Evolutionary conservation across 2,888 invertebrate genomes (phyloP), one percentile per base, ranked within the genome.

Genomic region (Diogma glabrata): DNA sequence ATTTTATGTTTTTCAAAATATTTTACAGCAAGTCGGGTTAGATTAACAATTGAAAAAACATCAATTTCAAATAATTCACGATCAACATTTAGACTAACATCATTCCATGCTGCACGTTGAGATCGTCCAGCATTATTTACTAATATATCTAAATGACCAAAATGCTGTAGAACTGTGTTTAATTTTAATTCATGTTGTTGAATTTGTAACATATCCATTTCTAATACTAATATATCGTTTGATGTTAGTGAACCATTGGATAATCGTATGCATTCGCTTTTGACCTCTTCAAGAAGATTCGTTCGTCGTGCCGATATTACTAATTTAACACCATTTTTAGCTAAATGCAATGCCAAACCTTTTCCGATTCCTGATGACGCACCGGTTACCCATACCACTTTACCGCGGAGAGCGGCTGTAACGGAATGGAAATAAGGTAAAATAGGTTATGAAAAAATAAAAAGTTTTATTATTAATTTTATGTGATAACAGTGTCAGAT

Each of bases 361-460:
- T 85, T 84, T 3, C 89, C 89, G 55, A 90, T 88, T 12, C 89
- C 89, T 69, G 85, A 84, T 0, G 88, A 88, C 1, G 88, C 86
- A 38, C 89, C 89, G 2, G 86, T 87, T 57, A 90, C 81, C 82
- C 89, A 90, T 2, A 87, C 79, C 4, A 88, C 86, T 66, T 87
- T 80, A 1, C 81, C 81, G 40, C 70, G 67, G 49, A 84, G 65
- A 3, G 67, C 63, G 33, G 70, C 79, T 78, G 54, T n/a, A n/a
- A n/a, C n/a, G n/a, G n/a, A n/a, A n/a, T n/a, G n/a, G n/a, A n/a
- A n/a, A n/a, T n/a, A n/a, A n/a, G n/a, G n/a, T n/a, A n/a, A n/a
- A n/a, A n/a, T n/a, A n/a, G n/a, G n/a, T n/a, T n/a, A n/a, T n/a
- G n/a, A 46, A 60, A 55, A 52, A 55, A 52, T 36, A 50, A 36